Conservation (phyloP, 2,888 invertebrate genomes). For the Limulus polyphemus region DNA sequence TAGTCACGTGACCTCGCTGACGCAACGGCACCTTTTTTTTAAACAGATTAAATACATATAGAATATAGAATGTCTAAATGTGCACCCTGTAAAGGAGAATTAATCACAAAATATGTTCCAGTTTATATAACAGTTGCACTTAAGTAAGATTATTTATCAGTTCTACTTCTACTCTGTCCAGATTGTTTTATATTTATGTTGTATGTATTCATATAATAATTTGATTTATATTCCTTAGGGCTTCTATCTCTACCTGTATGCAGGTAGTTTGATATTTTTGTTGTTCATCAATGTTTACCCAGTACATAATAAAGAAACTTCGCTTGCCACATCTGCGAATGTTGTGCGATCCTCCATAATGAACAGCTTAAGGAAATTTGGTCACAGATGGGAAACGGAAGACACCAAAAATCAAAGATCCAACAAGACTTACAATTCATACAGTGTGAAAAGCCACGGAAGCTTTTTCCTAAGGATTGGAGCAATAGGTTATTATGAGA, state of each 20-base stretch:
- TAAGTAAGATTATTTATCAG: no score
- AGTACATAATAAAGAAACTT: conserved; percentile 52
- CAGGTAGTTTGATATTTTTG: conserved; percentile 81
- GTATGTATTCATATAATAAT: no score
- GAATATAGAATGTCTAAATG: no score
- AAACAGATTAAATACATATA: no score
- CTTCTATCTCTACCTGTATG: conserved; percentile 86
- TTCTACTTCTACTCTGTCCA: no score
- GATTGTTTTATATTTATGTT: no score
- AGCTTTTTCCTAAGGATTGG: conserved; percentile 86
- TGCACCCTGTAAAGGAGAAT: no score
- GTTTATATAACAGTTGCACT: no score
- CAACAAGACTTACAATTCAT: conserved; percentile 68
- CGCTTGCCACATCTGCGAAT: conserved; percentile 11
- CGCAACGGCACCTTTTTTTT: no score
- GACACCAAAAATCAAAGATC: conserved; percentile 16
- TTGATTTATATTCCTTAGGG: conserved; percentile 44
- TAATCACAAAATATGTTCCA: no score
- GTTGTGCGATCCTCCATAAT: conserved; percentile 16
- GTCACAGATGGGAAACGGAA: conserved; percentile 11
- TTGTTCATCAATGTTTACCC: conserved; percentile 89
- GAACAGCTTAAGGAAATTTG: conserved; percentile 16
- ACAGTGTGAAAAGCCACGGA: conserved; percentile 80
- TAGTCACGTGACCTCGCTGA: no score
- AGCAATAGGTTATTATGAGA: conserved; percentile 52